These are phyloP conservation scores for Pardalotus punctatus DNA, from an alignment of 2,113 vertebrate species.

Conservation along the genomic window DNA sequence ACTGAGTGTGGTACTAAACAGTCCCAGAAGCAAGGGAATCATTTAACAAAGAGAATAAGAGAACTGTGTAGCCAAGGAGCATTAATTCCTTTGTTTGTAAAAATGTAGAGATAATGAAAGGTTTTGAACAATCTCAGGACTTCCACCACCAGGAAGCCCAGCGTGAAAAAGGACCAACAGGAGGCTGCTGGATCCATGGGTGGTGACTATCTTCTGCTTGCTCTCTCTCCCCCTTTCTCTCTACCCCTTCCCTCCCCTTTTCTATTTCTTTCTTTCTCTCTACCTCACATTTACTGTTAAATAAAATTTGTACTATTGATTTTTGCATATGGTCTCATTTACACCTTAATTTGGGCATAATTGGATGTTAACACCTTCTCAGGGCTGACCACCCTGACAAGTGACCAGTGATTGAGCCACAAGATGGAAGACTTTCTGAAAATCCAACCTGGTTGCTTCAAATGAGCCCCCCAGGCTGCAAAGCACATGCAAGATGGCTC, in stretches of 20 bases:
- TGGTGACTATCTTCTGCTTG: neutral
- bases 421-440: neutral
- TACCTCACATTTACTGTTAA: neutral
- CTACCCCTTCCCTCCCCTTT: neutral
- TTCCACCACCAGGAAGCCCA: neutral
- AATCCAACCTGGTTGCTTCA: neutral
- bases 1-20: neutral
- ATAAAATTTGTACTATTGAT: neutral
- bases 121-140: neutral
- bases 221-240: neutral
- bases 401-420: accelerated
- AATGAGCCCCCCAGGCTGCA: neutral
- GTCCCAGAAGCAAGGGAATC: neutral
- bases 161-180: neutral
- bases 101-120: neutral
- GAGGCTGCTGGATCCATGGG: neutral
- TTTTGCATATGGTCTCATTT: neutral
- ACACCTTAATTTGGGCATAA: neutral
- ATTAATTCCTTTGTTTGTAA: neutral
- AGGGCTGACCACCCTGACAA: neutral
- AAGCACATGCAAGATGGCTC: neutral
- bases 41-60: neutral
- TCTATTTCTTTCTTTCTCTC: neutral
- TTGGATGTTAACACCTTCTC: neutral
- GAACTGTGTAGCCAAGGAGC: neutral